A percentile compares a stretch with the other conserved stretches of the same genome.
Evolutionary conservation across 2,888 invertebrate species (phyloP).

Genomic region (Luperina nickerlii): DNA sequence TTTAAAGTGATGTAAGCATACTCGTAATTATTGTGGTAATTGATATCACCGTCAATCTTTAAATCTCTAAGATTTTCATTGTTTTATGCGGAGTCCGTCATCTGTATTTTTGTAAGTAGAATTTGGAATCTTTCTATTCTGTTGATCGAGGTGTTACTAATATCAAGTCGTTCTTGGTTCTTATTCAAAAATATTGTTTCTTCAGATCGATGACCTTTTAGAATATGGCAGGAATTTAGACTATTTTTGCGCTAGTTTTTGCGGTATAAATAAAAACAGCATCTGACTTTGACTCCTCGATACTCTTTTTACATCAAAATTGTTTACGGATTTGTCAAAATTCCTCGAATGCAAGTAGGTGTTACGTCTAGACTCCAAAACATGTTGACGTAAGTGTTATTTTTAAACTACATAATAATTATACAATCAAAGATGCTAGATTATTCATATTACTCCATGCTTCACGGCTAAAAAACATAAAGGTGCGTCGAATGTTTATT

Average conservation of each 20-base stretch:
- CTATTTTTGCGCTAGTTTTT: background rate
- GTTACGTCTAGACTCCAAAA: constrained; percentile 28
- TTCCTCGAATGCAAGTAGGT: constrained; percentile 37
- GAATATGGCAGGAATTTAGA: constrained; percentile 3
- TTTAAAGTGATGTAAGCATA: constrained; percentile 36
- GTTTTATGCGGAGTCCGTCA: constrained; percentile 1
- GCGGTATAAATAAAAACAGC: background rate
- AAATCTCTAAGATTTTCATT: constrained; percentile 16
- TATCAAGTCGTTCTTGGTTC: background rate
- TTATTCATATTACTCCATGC: constrained; percentile 35
- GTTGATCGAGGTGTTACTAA: constrained; percentile 1
- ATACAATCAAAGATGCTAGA: constrained; percentile 8
- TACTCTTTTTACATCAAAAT: constrained; percentile 10
- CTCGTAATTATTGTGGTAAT: constrained; percentile 33
- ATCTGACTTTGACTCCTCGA: constrained; percentile 33
- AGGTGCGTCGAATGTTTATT: constrained; percentile 40
- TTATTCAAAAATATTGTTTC: background rate
- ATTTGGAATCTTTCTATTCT: background rate
- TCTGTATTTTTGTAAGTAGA: constrained; percentile 8
- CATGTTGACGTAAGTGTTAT: constrained; percentile 26
- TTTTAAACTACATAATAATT: constrained; percentile 20
- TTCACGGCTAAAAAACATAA: constrained; percentile 25
- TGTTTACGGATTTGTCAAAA: constrained; percentile 41
- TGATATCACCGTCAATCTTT: constrained; percentile 33
- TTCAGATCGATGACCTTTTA: constrained; percentile 20